Evolutionary conservation across 2,113 vertebrate genomes (phyloP).

Genomic region (Ailuropoda melanoleuca): DNA sequence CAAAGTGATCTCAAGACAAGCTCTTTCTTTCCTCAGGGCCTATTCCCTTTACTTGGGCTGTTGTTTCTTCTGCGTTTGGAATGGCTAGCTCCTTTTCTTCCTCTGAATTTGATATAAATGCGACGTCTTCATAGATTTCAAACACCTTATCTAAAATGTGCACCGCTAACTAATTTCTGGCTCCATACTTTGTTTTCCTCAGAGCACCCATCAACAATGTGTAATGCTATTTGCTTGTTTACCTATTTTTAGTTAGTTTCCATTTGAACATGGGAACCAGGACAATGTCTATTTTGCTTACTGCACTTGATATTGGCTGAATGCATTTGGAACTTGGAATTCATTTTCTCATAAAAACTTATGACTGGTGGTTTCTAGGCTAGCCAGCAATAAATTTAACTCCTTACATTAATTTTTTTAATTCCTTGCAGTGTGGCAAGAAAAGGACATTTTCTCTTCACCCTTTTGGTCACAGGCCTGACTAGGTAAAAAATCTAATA

Average conservation of each 20-base stretch:
- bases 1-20: background rate
- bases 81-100: background rate
- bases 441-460: conserved; percentile 4
- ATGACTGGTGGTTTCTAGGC: background rate
- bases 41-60: background rate
- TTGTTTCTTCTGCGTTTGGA: conserved; percentile 27
- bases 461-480: background rate
- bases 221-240: background rate
- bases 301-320: background rate
- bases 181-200: conserved; percentile 17
- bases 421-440: background rate
- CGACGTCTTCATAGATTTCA: background rate
- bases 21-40: background rate
- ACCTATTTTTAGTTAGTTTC: conserved; percentile 10
- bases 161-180: background rate
- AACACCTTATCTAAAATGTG: background rate
- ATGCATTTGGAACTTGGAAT: background rate
- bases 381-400: conserved; percentile 3
- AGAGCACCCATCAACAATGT: background rate
- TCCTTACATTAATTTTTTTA: background rate
- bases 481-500: background rate
- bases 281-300: background rate
- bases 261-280: background rate
- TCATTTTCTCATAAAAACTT: conserved; percentile 4
- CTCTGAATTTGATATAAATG: background rate